Conservation (phyloP, 2,113 vertebrate genomes). For the Lagopus muta region DNA sequence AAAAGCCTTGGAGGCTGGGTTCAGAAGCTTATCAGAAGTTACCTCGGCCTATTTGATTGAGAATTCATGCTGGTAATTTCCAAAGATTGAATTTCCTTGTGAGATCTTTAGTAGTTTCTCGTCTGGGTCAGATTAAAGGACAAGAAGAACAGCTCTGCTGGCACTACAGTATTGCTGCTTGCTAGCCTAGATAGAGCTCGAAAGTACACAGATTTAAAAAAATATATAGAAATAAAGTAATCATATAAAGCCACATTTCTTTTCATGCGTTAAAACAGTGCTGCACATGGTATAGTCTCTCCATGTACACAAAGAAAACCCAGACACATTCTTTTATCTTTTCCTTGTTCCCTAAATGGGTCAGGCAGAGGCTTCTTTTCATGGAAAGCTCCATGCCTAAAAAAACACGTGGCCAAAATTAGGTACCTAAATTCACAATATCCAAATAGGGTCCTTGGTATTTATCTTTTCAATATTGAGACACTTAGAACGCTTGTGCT, state of each 20-base stretch:
- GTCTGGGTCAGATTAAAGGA: conserved; percentile 56
- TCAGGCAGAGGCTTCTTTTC: conserved; percentile 25
- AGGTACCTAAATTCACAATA: neutral
- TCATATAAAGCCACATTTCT: neutral
- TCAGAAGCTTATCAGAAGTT: conserved; percentile 66
- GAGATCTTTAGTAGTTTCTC: conserved; percentile 52
- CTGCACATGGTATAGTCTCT: neutral
- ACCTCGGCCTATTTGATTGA: conserved; percentile 47
- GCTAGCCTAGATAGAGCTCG: conserved; percentile 31
- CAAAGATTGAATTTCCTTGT: conserved; percentile 62
- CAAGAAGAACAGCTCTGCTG: conserved; percentile 46
- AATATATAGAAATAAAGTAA: conserved; percentile 19
- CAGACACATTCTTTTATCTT: neutral
- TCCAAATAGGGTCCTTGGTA: neutral
- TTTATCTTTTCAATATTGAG: neutral
- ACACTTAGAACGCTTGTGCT: neutral
- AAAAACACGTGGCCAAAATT: neutral
- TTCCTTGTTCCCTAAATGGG: conserved; percentile 16
- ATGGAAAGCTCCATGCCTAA: neutral
- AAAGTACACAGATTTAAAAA: conserved; percentile 27
- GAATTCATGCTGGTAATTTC: conserved; percentile 69
- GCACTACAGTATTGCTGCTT: conserved; percentile 30
- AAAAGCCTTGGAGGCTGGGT: conserved; percentile 34
- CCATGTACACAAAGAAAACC: conserved; percentile 6
- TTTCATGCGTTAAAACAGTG: neutral